Conservation (phyloP, 2,113 vertebrate genomes). For the Microcebus murinus region DNA sequence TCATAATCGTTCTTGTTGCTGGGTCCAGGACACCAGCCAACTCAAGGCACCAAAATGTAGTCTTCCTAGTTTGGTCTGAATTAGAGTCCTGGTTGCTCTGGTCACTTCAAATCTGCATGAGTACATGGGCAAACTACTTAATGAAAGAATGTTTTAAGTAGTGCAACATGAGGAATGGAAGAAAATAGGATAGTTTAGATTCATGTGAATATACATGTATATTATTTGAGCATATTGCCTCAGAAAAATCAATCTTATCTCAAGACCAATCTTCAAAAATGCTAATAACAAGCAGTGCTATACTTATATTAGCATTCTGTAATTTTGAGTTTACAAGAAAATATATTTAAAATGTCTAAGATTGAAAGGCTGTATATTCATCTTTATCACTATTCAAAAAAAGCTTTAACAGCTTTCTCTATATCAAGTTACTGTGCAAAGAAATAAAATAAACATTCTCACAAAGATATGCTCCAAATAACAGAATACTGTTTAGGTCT, state of each 20-base stretch:
- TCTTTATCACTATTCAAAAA: constrained; percentile 18
- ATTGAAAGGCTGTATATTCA: not conserved
- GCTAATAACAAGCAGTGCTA: not conserved
- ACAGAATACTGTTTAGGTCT: not conserved
- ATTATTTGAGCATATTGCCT: not conserved
- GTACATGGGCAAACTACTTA: not conserved
- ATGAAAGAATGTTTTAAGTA: not conserved
- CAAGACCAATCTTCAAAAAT: not conserved
- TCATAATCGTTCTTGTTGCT: not conserved
- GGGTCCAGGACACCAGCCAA: not conserved
- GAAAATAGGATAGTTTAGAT: not conserved
- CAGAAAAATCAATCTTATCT: not conserved
- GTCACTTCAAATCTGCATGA: not conserved
- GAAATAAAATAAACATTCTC: not conserved
- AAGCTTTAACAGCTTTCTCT: not conserved
- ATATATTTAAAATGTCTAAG: not conserved
- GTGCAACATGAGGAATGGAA: not conserved
- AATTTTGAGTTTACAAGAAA: not conserved
- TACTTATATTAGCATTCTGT: not conserved
- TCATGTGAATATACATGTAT: not conserved
- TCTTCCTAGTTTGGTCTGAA: constrained; percentile 20
- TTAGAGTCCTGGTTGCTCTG: not conserved
- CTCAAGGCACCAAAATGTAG: not conserved
- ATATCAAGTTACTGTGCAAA: not conserved
- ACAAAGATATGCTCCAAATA: not conserved